phyloP scores from a whole-genome alignment of 1,140 invertebrate genomes.

The Belonocnema kinseyi region DNA sequence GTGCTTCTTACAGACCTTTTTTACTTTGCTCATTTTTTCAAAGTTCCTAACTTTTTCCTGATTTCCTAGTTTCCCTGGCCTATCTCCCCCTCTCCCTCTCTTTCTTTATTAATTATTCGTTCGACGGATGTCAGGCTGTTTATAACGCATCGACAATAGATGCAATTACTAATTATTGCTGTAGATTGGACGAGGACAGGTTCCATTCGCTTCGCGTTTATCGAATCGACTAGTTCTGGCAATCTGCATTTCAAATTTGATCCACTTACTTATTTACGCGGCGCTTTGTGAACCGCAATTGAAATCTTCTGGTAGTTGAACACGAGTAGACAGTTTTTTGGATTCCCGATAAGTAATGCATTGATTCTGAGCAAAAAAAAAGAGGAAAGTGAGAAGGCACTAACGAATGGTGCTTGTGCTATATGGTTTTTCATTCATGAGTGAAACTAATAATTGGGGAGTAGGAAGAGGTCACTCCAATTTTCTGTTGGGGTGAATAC shows the following conservation, averaged over 20 bases:
- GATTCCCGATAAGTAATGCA: not conserved
- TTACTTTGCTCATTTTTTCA: too few relatives aligned
- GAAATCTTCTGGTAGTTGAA: constrained; percentile 4
- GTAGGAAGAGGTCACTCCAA: not conserved
- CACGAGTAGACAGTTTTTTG: not conserved
- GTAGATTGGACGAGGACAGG: constrained; percentile 27
- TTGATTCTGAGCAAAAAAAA: not conserved
- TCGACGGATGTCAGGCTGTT: not conserved
- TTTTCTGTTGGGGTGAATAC: not conserved
- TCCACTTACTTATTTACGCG: constrained; percentile 28
- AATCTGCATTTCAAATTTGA: constrained; percentile 30
- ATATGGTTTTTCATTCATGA: not conserved
- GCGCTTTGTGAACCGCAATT: constrained; percentile 27
- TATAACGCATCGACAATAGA: constrained; percentile 18
- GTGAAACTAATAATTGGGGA: not conserved
- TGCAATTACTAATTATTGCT: constrained; percentile 29
- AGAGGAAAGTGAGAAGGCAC: constrained; percentile 1
- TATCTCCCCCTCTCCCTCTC: not conserved
- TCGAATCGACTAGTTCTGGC: constrained; percentile 17
- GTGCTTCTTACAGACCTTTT: too few relatives aligned
- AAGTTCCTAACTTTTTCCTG: too few relatives aligned
- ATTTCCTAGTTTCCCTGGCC: too few relatives aligned
- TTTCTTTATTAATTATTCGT: not conserved
- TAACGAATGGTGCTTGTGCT: not conserved
- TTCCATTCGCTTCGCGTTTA: not conserved